phyloP scores from a whole-genome alignment of 2,888 invertebrate species.

The Conistra vaccinii region DNA sequence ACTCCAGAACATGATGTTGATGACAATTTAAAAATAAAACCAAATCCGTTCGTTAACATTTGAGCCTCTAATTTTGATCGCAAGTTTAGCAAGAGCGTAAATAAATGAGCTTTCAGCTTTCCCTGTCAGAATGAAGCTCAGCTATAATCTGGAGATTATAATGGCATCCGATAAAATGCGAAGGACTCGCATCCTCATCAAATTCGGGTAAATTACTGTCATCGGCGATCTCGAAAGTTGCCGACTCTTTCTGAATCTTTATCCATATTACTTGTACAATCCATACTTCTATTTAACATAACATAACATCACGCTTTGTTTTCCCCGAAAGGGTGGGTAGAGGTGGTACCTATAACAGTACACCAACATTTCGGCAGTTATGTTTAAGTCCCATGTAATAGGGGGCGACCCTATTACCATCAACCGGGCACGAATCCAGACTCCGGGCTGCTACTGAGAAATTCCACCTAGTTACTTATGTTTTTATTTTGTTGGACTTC shows the following conservation, averaged over 20 bases:
- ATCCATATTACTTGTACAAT: neutral
- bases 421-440: too few relatives aligned
- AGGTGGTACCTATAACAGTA: too few relatives aligned
- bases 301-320: too few relatives aligned
- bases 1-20: conserved; percentile 3
- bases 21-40: conserved; percentile 20
- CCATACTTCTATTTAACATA: neutral
- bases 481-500: too few relatives aligned
- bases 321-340: too few relatives aligned
- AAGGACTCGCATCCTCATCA: neutral
- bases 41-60: neutral
- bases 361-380: too few relatives aligned
- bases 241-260: neutral
- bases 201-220: conserved; percentile 7
- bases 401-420: too few relatives aligned
- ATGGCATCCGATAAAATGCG: conserved; percentile 15
- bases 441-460: too few relatives aligned
- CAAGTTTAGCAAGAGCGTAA: neutral
- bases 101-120: conserved; percentile 23
- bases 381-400: too few relatives aligned
- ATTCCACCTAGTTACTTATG: too few relatives aligned
- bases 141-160: conserved; percentile 24
- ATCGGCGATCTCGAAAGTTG: neutral
- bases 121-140: neutral
- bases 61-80: neutral